Conservation (phyloP, 1,140 invertebrate species). For the Spodoptera frugiperda region DNA sequence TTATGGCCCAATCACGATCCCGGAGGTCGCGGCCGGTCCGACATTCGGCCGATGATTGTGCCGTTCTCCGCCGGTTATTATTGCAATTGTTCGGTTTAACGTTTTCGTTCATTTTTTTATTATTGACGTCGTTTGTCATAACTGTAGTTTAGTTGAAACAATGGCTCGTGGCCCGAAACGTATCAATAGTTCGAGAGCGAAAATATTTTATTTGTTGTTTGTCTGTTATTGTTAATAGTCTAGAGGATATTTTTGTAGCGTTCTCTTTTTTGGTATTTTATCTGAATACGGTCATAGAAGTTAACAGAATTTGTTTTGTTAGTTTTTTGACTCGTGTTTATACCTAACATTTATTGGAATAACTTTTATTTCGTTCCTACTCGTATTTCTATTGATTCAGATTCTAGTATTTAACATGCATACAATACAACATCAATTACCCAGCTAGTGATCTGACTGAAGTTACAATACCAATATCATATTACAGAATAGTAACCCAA, state of each 20-base stretch:
- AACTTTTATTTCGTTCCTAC: background rate
- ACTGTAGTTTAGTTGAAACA: conserved; percentile 35
- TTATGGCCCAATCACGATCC: background rate
- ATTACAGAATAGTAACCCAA: too few species aligned
- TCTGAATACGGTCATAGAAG: background rate
- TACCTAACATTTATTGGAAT: background rate
- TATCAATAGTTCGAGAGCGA: conserved; percentile 10
- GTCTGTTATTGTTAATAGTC: background rate
- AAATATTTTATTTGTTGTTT: conserved; percentile 29
- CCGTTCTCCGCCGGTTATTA: conserved; percentile 23
- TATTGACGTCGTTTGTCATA: conserved; percentile 30
- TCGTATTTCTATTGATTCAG: too few species aligned
- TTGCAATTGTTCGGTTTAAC: conserved; percentile 38
- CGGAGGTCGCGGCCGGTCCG: background rate
- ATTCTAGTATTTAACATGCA: background rate
- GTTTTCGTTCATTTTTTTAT: conserved; percentile 40
- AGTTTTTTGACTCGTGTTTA: background rate
- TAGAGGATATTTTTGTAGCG: background rate
- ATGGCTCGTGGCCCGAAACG: background rate
- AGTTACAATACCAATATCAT: too few species aligned
- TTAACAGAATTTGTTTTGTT: background rate
- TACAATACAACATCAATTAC: background rate
- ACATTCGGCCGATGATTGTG: conserved; percentile 35
- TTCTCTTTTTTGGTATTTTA: background rate
- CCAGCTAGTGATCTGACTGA: too few species aligned